phyloP scores from a whole-genome alignment of 2,888 invertebrate genomes.

The Embidobia sp. region DNA sequence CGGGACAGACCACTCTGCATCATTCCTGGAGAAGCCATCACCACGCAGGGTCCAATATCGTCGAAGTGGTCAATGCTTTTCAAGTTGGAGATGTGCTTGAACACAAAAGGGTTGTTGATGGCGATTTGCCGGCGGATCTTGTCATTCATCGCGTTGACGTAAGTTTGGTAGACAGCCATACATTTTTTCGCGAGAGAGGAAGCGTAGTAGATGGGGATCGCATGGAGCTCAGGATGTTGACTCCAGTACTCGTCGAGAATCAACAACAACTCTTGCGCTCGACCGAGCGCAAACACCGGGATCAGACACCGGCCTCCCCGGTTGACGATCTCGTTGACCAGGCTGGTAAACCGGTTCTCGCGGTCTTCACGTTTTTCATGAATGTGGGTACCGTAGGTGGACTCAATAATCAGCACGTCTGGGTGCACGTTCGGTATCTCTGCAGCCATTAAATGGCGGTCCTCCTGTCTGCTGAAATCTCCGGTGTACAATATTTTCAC shows the following conservation, averaged over 20 bases:
- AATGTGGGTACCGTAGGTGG: conserved; percentile 99
- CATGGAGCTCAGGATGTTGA: conserved; percentile 97
- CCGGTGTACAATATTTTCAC: conserved; percentile 97
- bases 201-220: conserved; percentile 99
- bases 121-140: conserved; percentile 97
- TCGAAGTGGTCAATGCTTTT: conserved; percentile 99
- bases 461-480: conserved; percentile 99
- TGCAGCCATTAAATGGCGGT: conserved; percentile 99
- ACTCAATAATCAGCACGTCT: conserved; percentile 98
- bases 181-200: conserved; percentile 99
- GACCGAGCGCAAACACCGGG: conserved; percentile 98
- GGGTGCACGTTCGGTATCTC: conserved; percentile 98
- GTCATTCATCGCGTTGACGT: conserved; percentile 99
- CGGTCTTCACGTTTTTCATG: conserved; percentile 99
- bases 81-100: conserved; percentile 97
- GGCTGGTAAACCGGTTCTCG: conserved; percentile 94
- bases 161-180: conserved; percentile 99
- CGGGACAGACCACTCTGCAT: conserved; percentile 99
- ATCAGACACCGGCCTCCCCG: conserved; percentile 99
- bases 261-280: conserved; percentile 97
- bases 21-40: conserved; percentile 99
- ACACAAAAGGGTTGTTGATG: conserved; percentile 99
- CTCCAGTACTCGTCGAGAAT: conserved; percentile 99
- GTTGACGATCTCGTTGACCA: conserved; percentile 97
- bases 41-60: conserved; percentile 99